Evolutionary conservation across 2,888 invertebrate genomes (phyloP).

Genomic region (Pseudoips prasinana): DNA sequence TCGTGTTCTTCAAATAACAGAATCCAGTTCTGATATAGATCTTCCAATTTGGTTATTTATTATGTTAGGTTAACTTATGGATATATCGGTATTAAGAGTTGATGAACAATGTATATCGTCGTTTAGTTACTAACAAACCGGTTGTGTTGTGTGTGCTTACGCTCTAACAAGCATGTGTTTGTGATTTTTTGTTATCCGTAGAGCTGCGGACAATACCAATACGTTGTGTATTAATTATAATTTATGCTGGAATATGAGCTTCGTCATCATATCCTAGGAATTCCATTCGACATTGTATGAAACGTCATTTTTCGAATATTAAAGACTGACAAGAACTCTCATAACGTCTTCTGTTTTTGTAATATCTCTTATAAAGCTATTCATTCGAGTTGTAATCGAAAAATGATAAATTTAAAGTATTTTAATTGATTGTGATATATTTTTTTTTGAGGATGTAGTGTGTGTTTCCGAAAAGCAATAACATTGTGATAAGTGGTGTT

Average conservation of each 20-base stretch:
- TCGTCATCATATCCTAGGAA: conserved; percentile 44
- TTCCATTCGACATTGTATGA: conserved; percentile 47
- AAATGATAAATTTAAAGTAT: conserved; percentile 54
- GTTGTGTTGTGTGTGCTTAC: conserved; percentile 81
- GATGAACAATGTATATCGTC: conserved; percentile 72
- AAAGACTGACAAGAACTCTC: conserved; percentile 64
- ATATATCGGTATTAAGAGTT: conserved; percentile 63
- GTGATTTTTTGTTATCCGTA: conserved; percentile 51
- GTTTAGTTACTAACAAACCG: conserved; percentile 77
- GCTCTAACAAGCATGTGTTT: conserved; percentile 80
- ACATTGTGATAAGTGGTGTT: conserved; percentile 72
- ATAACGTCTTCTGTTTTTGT: conserved; percentile 45
- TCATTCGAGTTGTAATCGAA: conserved; percentile 46
- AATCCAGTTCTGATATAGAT: conserved; percentile 53
- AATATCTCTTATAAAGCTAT: conserved; percentile 42
- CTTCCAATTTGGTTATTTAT: conserved; percentile 77
- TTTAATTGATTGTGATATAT: conserved; percentile 75
- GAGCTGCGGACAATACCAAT: conserved; percentile 46
- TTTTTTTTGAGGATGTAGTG: conserved; percentile 65
- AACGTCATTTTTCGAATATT: conserved; percentile 49
- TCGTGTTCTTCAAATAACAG: conserved; percentile 21
- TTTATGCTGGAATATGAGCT: conserved; percentile 77
- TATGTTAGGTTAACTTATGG: conserved; percentile 66
- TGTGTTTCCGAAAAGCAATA: conserved; percentile 78
- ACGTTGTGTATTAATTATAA: conserved; percentile 62